Evolutionary conservation across 1,140 invertebrate species (phyloP).

Genomic region (Caenorhabditis briggsae): DNA sequence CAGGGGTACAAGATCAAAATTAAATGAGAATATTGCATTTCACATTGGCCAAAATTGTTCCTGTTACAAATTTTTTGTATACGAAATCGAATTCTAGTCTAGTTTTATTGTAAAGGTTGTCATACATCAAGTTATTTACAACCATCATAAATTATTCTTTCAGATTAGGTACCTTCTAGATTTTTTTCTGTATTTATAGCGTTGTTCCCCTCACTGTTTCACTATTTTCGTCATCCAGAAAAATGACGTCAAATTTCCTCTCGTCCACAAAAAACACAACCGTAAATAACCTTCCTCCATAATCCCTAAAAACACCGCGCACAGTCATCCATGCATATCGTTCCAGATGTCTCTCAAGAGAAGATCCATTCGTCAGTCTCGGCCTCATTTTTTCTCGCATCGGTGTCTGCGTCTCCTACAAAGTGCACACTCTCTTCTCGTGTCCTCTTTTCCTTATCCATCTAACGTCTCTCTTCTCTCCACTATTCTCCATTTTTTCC

Average conservation of each 20-base stretch:
- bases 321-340: neutral
- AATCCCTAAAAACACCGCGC: neutral
- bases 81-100: too few relatives aligned
- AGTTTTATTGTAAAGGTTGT: too few relatives aligned
- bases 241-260: neutral
- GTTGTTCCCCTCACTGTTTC: too few relatives aligned
- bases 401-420: constrained; percentile 1
- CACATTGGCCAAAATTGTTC: too few relatives aligned
- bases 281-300: neutral
- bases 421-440: neutral
- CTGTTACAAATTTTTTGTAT: too few relatives aligned
- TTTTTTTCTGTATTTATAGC: too few relatives aligned
- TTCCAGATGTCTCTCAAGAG: neutral
- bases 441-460: constrained; percentile 10
- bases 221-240: neutral
- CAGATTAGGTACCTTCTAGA: too few relatives aligned
- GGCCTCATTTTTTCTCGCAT: constrained; percentile 12
- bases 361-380: neutral
- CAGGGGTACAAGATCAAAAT: too few relatives aligned
- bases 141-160: too few relatives aligned
- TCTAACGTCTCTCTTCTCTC: neutral
- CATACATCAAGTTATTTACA: too few relatives aligned
- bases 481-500: neutral
- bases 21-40: too few relatives aligned
- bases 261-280: neutral